Conservation (phyloP, 2,113 vertebrate species). For the Antechinus stuartii region DNA sequence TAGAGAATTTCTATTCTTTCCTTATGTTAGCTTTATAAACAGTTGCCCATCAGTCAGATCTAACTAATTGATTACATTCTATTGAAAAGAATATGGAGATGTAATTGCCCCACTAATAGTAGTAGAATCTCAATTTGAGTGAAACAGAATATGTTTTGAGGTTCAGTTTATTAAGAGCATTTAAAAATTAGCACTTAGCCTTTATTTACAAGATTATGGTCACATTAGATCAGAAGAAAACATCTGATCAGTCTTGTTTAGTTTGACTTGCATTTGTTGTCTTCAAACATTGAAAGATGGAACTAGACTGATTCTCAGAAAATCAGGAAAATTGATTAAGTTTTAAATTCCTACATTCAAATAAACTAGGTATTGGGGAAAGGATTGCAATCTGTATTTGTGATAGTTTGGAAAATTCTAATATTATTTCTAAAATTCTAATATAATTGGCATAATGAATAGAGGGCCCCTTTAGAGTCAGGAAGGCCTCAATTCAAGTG, state of each 20-base stretch:
- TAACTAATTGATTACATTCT: background rate
- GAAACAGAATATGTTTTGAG: background rate
- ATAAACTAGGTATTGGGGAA: background rate
- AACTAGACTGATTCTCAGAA: background rate
- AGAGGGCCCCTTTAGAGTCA: background rate
- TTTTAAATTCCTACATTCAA: background rate
- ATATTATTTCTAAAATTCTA: background rate
- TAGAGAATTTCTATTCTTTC: background rate
- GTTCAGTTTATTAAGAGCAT: constrained; percentile 13
- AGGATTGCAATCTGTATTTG: background rate
- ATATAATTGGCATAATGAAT: background rate
- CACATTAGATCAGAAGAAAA: constrained; percentile 9
- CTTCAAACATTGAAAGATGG: background rate
- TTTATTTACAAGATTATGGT: constrained; percentile 31
- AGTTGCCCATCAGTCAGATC: background rate
- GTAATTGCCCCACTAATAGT: background rate
- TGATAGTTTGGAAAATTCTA: background rate
- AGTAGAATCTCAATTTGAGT: background rate
- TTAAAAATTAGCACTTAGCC: constrained; percentile 35
- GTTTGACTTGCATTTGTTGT: background rate
- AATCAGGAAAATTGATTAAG: constrained; percentile 21
- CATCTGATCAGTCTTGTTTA: background rate
- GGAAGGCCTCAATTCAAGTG: background rate
- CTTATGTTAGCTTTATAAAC: background rate
- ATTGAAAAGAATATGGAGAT: background rate